Evolutionary conservation across 1,140 invertebrate species (phyloP), one percentile per base, ranked within the genome.

Genomic region (Papilio glaucus): DNA sequence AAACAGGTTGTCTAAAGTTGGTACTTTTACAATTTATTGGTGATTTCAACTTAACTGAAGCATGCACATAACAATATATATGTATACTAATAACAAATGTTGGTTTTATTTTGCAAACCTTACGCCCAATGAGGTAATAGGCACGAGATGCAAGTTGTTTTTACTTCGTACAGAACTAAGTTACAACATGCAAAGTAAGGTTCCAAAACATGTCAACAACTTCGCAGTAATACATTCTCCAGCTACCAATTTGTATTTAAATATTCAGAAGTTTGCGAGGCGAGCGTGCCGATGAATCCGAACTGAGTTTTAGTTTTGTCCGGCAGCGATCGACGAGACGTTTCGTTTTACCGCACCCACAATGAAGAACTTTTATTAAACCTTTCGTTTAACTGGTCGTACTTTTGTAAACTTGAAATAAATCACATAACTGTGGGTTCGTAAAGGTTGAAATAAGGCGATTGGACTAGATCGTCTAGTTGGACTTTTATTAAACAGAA

Each of bases 231-330:
- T 18, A 18, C 24, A 1, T 6, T 26, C 18, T 24, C 9, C 24
- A 18, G 49, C 49, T 21, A 49, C 15, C 45, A 24, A 10, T 57
- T 57, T 21, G 10, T 26, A 21, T 57, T 57, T 12, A 57, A 57
- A 57, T 57, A 57, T 49, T 49, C 49, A 57, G 9, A 57, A 57
- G 49, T 57, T 57, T 57, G 18, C 21, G 49, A 57, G 21, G n/a
- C n/a, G 49, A 57, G 21, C 49, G 49, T 57, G 49, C 49, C 49
- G 49, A 57, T 57, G 49, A 57, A 57, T 57, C 24, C 18, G 21
- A 57, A 57, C 49, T 24, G 49, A 57, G 49, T 57, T 57, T 57
- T 57, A 57, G 21, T 57, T 57, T 57, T 24, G 49, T 57, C 49
- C 49, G 49, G 49, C 21, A 24, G 8, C 49, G 49, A 57, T 57